These are phyloP conservation scores for Antedon mediterranea DNA, from an alignment of 53 echinoderm and acorn worm genomes.

Conservation along the genomic window DNA sequence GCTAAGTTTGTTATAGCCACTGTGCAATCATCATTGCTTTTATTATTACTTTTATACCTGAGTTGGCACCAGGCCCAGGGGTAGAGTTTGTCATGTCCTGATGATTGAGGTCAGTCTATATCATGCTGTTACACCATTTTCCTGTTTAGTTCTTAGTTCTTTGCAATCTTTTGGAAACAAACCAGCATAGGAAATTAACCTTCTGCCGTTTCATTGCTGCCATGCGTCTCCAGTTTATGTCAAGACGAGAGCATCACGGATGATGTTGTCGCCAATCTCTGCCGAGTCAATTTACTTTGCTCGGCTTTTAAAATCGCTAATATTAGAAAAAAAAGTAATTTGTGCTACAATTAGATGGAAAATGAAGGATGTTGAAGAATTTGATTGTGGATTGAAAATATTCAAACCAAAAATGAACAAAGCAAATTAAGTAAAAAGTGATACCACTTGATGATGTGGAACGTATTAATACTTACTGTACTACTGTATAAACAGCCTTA, in stretches of 20 bases:
- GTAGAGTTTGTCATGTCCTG: neutral
- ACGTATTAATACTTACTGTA: too few relatives aligned
- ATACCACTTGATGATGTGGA: too few relatives aligned
- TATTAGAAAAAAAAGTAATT: too few relatives aligned
- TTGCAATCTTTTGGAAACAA: neutral
- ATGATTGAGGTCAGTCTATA: neutral
- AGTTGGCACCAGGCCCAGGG: neutral
- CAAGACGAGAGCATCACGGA: neutral
- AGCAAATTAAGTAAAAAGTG: neutral
- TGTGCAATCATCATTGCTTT: neutral
- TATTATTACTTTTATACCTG: neutral
- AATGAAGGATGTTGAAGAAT: too few relatives aligned
- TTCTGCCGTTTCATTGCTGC: neutral
- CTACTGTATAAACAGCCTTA: too few relatives aligned
- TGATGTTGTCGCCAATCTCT: neutral
- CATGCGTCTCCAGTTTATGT: neutral
- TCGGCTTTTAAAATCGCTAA: too few relatives aligned
- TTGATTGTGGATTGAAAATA: too few relatives aligned
- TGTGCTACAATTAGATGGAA: too few relatives aligned
- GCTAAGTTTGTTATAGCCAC: neutral
- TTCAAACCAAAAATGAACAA: neutral
- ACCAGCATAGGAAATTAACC: neutral
- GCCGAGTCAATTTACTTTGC: neutral
- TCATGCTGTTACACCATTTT: constrained; percentile 1
- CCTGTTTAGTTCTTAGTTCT: neutral